Conservation (phyloP, 1,140 invertebrate species). For the Pseudomyrmex flavicornis region DNA sequence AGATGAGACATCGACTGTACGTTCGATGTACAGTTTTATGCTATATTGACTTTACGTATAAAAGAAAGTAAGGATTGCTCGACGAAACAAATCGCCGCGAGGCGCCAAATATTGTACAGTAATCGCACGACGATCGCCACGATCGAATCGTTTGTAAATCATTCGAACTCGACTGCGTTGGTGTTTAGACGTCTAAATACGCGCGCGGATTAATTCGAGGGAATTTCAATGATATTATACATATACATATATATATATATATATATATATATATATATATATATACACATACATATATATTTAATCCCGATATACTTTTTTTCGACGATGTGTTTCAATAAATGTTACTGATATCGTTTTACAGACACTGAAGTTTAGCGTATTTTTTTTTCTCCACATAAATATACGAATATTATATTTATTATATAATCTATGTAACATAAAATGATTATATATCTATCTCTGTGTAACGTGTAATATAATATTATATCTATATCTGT, state of each 20-base stretch:
- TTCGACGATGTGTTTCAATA: constrained; percentile 43
- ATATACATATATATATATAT: no score
- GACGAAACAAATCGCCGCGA: constrained; percentile 6
- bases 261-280: neutral
- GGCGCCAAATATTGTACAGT: constrained; percentile 19
- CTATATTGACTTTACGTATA: neutral
- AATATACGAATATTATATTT: no score
- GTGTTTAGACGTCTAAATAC: constrained; percentile 59
- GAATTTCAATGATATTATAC: neutral
- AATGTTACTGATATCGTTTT: constrained; percentile 35
- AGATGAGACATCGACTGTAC: no score
- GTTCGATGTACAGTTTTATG: neutral
- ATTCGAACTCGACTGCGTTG: constrained; percentile 32
- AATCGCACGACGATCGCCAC: constrained; percentile 30
- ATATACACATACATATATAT: neutral
- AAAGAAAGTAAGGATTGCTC: constrained; percentile 9
- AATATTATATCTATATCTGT: neutral
- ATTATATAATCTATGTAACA: no score
- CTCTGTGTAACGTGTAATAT: no score
- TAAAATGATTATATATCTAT: no score
- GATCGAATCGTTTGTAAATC: constrained; percentile 22
- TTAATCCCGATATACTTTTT: constrained; percentile 23
- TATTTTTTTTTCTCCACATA: neutral
- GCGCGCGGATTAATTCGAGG: constrained; percentile 42
- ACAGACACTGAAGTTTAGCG: constrained; percentile 10